Conservation (phyloP, 1,140 invertebrate species). For the Drosophila funebris region DNA sequence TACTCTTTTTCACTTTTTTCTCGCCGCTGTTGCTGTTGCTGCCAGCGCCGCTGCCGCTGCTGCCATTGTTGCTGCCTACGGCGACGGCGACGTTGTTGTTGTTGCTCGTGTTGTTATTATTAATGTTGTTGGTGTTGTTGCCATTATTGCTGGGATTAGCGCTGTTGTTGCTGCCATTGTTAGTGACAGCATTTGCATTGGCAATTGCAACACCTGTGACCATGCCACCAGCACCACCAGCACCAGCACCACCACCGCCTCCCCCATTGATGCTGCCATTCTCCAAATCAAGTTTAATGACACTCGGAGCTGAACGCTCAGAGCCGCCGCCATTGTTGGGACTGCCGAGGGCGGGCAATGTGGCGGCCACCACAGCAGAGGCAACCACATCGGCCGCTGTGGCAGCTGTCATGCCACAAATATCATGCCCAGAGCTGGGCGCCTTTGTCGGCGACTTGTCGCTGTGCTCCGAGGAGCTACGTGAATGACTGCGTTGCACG, state of each 20-base stretch:
- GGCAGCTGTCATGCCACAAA: conserved; percentile 36
- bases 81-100: conserved; percentile 27
- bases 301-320: conserved; percentile 37
- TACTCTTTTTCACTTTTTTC: conserved; percentile 83
- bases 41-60: conserved; percentile 51
- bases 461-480: conserved; percentile 76
- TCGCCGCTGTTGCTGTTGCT: conserved; percentile 77
- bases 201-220: not conserved
- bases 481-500: conserved; percentile 62
- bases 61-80: conserved; percentile 30
- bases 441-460: conserved; percentile 73
- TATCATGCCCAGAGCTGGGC: not conserved
- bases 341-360: conserved; percentile 35
- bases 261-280: conserved; percentile 28
- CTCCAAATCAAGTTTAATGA: conserved; percentile 31
- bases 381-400: conserved; percentile 56
- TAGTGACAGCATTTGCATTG: conserved; percentile 31
- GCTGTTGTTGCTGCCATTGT: conserved; percentile 33
- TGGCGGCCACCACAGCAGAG: conserved; percentile 50
- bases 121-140: conserved; percentile 20
- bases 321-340: conserved; percentile 58
- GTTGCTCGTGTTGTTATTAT: conserved; percentile 44
- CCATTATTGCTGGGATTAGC: conserved; percentile 34
- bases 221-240: not conserved
- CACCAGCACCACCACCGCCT: not conserved